Evolutionary conservation across 2,888 invertebrate genomes (phyloP), one percentile per base, ranked within the genome.

Genomic region (Heliconius ethilla): DNA sequence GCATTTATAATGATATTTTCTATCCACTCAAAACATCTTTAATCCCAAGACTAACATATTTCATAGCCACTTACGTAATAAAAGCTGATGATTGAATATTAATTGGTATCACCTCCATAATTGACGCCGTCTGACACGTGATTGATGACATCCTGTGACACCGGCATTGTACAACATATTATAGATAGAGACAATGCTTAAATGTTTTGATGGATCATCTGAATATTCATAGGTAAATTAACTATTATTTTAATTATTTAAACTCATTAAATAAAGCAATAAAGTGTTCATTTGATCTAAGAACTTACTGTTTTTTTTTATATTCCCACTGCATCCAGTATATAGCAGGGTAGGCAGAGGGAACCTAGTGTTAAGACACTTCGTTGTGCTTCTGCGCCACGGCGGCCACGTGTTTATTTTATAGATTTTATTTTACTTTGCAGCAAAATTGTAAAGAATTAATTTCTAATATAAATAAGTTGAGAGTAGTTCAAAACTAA

Each of bases 121-220:
- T 84, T 84, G 81, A 82, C 82, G 80, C 81, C 78, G 77, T 76
- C 76, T 82, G 82, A 85, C 87, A 85, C 84, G 83, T 89, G 89
- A 89, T 88, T 87, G 89, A 89, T 89, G 85, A 85, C 88, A 87
- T 90, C 89, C 89, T 88, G 83, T 81, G 83, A 80, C 80, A 75
- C 79, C 67, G 59, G 62, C 33, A 51, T 65, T 33, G 75, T 72
- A 33, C 40, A 33, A 75, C 37, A 62, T 70, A 69, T 69, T 69
- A 69, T 55, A 70, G 33, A 51, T 25, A 6, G 62, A 55, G 72
- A 72, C 66, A 76, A 65, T 40, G 59, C 55, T 66, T 78, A n/a
- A 27, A 59, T 66, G 29, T 40, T 65, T 76, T 70, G 70, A 75
- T 77, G 59, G 40, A 67, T 67, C 65, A 66, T 78, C 59, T 79